Percentiles rank a stretch among this genome's conserved stretches.
Evolutionary conservation across 2,888 invertebrate genomes (phyloP).

Genomic region (Drosophila recens): DNA sequence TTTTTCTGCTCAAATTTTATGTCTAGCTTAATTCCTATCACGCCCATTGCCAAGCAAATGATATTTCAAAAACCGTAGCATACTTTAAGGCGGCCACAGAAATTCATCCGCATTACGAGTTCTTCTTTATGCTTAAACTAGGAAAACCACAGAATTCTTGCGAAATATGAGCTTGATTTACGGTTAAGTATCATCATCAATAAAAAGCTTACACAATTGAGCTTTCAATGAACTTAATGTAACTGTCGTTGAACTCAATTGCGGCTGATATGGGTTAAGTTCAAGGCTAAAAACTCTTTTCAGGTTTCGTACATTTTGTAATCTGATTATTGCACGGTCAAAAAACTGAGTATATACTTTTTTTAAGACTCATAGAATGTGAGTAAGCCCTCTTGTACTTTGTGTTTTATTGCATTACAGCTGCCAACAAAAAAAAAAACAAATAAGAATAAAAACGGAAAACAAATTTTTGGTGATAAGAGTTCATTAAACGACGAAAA

Average conservation of each 20-base stretch:
- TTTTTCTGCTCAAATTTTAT: no score
- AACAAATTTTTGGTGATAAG: conserved; percentile 54
- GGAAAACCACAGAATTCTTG: background rate
- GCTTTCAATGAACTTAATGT: background rate
- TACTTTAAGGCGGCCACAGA: conserved; percentile 26
- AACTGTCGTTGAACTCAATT: conserved; percentile 9
- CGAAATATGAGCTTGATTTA: background rate
- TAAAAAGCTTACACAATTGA: background rate
- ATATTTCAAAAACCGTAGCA: conserved; percentile 10
- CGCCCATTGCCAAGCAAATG: no score
- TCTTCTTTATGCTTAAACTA: background rate
- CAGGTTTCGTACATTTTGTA: conserved; percentile 21
- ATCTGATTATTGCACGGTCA: conserved; percentile 28
- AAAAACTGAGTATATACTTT: conserved; percentile 22
- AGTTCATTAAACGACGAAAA: conserved; percentile 68
- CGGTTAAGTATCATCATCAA: conserved; percentile 1
- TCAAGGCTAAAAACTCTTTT: conserved; percentile 41
- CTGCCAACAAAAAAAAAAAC: conserved; percentile 29
- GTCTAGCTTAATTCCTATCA: no score
- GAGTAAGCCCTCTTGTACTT: conserved; percentile 53
- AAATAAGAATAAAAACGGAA: conserved; percentile 13
- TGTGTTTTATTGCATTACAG: conserved; percentile 62
- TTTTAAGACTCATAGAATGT: conserved; percentile 25
- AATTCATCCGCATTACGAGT: background rate
- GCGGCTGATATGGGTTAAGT: conserved; percentile 40